Percentiles rank a stretch among this genome's conserved stretches.
Evolutionary conservation across 2,888 invertebrate species (phyloP).

Genomic region (Micropterix aruncella): DNA sequence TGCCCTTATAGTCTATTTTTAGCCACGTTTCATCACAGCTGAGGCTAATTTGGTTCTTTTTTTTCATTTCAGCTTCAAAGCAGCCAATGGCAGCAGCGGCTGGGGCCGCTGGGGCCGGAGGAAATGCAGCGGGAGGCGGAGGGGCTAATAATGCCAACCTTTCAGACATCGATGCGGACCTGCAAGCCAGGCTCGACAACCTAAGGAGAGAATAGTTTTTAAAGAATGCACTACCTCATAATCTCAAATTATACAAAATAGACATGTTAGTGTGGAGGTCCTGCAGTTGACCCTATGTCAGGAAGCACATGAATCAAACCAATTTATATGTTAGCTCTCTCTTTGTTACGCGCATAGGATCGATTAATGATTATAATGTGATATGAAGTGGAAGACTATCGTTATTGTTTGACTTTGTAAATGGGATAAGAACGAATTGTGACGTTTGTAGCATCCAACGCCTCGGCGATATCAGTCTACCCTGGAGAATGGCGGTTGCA

Average conservation of each 20-base stretch:
- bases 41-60: no score
- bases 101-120: constrained; percentile 33
- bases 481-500: no score
- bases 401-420: no score
- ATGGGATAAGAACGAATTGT: no score
- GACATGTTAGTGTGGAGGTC: background rate
- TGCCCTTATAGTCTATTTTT: no score
- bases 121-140: constrained; percentile 23
- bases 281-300: background rate
- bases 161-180: constrained; percentile 89
- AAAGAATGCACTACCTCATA: background rate
- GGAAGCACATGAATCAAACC: no score
- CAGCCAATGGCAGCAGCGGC: constrained; percentile 48
- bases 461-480: no score
- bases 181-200: constrained; percentile 93
- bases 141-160: constrained; percentile 34
- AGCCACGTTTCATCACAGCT: no score
- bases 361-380: background rate
- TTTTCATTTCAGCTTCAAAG: constrained; percentile 41
- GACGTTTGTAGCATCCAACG: no score
- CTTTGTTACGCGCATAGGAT: background rate
- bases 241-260: no score
- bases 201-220: constrained; percentile 67
- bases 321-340: background rate
- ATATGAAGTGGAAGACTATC: background rate